Conservation (phyloP, 1,140 invertebrate species). For the Lethocerus indicus region DNA sequence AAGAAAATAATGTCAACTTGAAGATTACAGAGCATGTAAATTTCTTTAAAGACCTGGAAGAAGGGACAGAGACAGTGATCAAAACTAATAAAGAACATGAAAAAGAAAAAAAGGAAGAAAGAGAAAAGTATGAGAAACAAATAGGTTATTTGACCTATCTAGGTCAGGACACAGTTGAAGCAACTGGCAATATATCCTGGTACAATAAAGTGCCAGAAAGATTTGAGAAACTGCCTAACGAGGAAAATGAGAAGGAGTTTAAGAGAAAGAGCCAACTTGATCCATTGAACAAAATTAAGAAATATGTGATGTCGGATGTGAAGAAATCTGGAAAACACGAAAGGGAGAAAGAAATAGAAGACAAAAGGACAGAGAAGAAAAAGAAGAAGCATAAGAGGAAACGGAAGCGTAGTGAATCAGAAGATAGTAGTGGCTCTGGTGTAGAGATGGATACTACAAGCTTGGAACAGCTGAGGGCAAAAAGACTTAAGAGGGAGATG, state of each 20-base stretch:
- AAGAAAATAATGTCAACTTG: too few relatives aligned
- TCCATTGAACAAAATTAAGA: constrained; percentile 51
- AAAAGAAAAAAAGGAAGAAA: constrained; percentile 76
- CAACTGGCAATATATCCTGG: constrained; percentile 61
- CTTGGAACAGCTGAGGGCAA: constrained; percentile 56
- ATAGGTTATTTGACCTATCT: constrained; percentile 93
- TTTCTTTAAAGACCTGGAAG: constrained; percentile 77
- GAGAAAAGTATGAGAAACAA: constrained; percentile 94
- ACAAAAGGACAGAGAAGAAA: constrained; percentile 22
- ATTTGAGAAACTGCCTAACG: constrained; percentile 25
- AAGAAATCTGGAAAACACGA: constrained; percentile 26
- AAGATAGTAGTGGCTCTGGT: background rate
- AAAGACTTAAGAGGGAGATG: constrained; percentile 61
- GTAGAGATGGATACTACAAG: constrained; percentile 21
- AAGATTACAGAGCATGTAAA: constrained; percentile 54
- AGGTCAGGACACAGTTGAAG: constrained; percentile 83
- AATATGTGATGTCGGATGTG: constrained; percentile 21
- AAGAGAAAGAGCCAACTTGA: constrained; percentile 46
- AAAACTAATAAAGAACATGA: constrained; percentile 75
- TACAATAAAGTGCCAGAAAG: constrained; percentile 51
- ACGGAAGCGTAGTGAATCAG: constrained; percentile 2
- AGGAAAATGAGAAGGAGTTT: constrained; percentile 39
- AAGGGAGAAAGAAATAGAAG: constrained; percentile 23
- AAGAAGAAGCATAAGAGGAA: constrained; percentile 23
- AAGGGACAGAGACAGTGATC: constrained; percentile 38